Evolutionary conservation across 2,888 invertebrate species (phyloP).

Genomic region (Entomobrya multifasciata): DNA sequence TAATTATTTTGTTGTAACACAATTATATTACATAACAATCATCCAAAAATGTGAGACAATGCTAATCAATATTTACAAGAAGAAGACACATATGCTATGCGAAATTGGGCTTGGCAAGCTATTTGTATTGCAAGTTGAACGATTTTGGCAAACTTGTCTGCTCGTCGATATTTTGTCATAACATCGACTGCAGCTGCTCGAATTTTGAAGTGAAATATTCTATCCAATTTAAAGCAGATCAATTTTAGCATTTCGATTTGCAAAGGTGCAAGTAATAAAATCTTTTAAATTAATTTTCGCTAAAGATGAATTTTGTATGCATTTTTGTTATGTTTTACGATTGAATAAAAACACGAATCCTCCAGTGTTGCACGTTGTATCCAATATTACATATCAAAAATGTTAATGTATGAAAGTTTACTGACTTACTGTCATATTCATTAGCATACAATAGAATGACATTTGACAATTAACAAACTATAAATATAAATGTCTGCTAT

Average conservation of each 20-base stretch:
- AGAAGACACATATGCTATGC: background rate
- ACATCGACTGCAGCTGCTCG: background rate
- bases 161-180: background rate
- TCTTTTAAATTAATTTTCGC: too few species aligned
- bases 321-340: too few species aligned
- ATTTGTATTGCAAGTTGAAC: background rate
- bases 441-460: too few species aligned
- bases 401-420: too few species aligned
- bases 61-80: slow-evolving; percentile 47
- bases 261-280: too few species aligned
- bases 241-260: background rate
- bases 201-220: slow-evolving; percentile 3
- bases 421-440: too few species aligned
- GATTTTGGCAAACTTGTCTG: background rate
- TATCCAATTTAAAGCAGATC: slow-evolving; percentile 53
- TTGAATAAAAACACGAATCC: too few species aligned
- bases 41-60: slow-evolving; percentile 40
- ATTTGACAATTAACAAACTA: too few species aligned
- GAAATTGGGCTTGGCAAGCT: background rate
- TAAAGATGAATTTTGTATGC: too few species aligned
- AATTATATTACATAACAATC: background rate
- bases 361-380: too few species aligned
- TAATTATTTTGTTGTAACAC: background rate
- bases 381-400: too few species aligned
- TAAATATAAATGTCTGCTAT: too few species aligned